Base-by-base conservation (phyloP, 1,140 invertebrate species). In the Calliopsis andreniformis region DNA sequence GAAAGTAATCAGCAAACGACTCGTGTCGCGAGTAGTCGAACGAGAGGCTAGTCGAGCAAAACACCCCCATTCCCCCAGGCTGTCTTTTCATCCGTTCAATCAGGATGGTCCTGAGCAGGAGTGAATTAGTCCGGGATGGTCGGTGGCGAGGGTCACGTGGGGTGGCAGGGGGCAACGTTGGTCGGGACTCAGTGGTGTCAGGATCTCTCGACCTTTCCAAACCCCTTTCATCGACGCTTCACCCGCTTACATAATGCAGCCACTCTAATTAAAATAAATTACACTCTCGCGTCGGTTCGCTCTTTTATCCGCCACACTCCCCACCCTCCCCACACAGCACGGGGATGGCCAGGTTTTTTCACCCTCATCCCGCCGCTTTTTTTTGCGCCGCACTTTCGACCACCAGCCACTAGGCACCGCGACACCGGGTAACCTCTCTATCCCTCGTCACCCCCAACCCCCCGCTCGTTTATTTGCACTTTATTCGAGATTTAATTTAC, bases 201-300 rank as follows among this genome's bases (percentile, higher is more conserved):
- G 83, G 78, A 87, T 87, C 84, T 83, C 83, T 84, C 82, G 75
- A 83, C 84, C 86, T 88, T 90, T 91, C 90, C 86, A 87, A 87
- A 88, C 88, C 87, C 35, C 89, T 90, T 91, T 89, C 88, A 89
- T 80, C 82, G 82, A 66, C 83, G 79, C 86, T 86, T 89, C 87
- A 83, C 70, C 80, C 85, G 84, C 87, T 91, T 91, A 91, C 89
- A 89, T 91, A 91, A 91, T 91, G 89, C 90, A 90, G 87, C 89
- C 88, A 91, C 90, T 92, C 88, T 91, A 91, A 92, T 92, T 91
- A 92, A 92, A 92, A 91, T 92, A 90, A 92, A 91, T 92, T 91
- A 91, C 83, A 79, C 82, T 84, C 70, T 81, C 82, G 73, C 72
- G 80, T 76, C 76, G 53, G 82, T 83, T 77, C 82, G 78, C 79